phyloP scores from a whole-genome alignment of 2,797 vertebrate species.

The Tamandua tetradactyla region DNA sequence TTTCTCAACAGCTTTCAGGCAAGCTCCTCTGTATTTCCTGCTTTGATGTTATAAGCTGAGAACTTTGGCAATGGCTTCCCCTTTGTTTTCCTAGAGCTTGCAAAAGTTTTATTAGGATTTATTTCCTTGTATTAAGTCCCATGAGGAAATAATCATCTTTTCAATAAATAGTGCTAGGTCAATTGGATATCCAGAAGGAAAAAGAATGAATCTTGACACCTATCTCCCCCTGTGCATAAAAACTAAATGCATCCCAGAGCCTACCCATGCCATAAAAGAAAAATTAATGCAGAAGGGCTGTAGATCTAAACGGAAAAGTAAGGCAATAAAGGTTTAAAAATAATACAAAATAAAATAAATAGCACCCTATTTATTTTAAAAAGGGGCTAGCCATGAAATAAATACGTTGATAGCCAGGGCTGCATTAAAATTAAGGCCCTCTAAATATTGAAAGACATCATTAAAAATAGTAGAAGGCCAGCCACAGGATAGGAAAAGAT shows the following conservation, averaged over 20 bases:
- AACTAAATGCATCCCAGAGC: no score
- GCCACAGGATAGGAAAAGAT: neutral
- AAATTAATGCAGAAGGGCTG: fast-evolving
- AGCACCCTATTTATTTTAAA: neutral
- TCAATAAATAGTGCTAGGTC: neutral
- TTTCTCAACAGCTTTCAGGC: neutral
- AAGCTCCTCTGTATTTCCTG: fast-evolving
- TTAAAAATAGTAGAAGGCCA: neutral
- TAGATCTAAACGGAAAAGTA: neutral
- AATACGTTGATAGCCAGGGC: neutral
- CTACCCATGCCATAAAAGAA: no score
- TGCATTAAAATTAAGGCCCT: neutral
- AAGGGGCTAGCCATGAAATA: neutral
- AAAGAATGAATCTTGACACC: neutral
- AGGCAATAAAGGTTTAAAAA: neutral
- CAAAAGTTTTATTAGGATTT: neutral
- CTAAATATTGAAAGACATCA: neutral
- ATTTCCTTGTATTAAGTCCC: no score
- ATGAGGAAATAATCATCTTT: neutral
- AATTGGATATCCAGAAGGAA: no score
- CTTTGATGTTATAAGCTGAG: neutral
- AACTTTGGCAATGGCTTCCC: neutral
- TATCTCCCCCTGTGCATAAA: neutral
- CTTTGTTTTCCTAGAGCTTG: neutral
- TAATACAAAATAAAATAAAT: neutral